Conservation (phyloP, 2,888 invertebrate genomes). For the Nomada lathburiana region DNA sequence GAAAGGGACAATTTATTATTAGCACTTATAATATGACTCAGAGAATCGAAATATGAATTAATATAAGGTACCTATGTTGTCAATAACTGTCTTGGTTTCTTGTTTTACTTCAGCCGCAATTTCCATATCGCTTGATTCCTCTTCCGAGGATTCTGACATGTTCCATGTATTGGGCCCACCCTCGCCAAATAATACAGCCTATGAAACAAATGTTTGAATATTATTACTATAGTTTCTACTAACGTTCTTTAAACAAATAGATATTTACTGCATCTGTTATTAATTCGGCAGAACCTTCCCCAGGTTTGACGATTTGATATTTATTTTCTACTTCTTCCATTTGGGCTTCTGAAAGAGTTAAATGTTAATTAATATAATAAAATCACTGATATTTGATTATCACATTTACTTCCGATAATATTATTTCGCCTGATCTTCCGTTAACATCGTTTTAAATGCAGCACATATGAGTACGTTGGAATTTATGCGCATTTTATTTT, state of each 20-base stretch:
- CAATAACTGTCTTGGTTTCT: conserved; percentile 73
- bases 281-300: conserved; percentile 84
- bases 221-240: neutral
- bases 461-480: too few species aligned
- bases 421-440: too few species aligned
- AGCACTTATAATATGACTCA: neutral
- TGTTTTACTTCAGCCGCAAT: conserved; percentile 75
- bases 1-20: conserved; percentile 12
- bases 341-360: neutral
- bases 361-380: neutral
- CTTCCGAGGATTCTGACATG: conserved; percentile 76
- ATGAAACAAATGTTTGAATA: conserved; percentile 30
- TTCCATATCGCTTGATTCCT: conserved; percentile 80
- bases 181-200: conserved; percentile 79
- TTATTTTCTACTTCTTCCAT: conserved; percentile 57
- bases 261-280: conserved; percentile 64
- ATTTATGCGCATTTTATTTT: too few species aligned
- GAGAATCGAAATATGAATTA: conserved; percentile 10
- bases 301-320: conserved; percentile 74
- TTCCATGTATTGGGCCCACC: conserved; percentile 80
- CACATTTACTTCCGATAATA: too few species aligned
- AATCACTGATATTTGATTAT: too few species aligned
- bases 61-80: conserved; percentile 77
- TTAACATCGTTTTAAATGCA: too few species aligned
- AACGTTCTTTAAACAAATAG: neutral